Percentiles rank a stretch among this genome's conserved stretches.
phyloP scores from a whole-genome alignment of 1,140 invertebrate species.

The Anthonomus grandis region DNA sequence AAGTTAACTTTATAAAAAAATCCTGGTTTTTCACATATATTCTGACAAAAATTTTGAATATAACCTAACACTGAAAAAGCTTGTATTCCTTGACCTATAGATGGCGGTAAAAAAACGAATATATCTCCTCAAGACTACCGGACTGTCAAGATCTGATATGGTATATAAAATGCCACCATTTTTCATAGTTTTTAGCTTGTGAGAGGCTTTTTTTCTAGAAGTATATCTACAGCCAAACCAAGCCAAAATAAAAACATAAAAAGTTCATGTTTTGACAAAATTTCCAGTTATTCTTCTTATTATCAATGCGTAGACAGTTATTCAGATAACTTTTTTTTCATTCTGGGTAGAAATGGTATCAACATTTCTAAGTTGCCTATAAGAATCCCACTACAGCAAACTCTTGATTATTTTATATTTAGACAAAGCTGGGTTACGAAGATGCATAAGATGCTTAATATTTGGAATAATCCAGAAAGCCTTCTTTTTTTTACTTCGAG shows the following conservation, averaged over 20 bases:
- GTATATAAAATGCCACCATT: neutral
- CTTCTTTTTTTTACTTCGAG: neutral
- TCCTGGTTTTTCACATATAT: no score
- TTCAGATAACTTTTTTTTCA: no score
- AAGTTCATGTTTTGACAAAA: neutral
- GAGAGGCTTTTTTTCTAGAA: no score
- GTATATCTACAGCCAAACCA: no score
- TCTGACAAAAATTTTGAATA: neutral
- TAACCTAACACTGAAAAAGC: no score
- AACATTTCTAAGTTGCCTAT: constrained; percentile 1
- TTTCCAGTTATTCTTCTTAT: neutral
- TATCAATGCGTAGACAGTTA: neutral
- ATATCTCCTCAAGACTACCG: no score
- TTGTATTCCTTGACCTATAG: no score
- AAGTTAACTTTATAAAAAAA: no score
- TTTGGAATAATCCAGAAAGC: neutral
- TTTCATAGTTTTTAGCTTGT: no score
- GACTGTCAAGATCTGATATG: neutral
- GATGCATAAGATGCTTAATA: neutral
- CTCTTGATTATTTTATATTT: neutral
- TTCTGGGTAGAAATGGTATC: no score
- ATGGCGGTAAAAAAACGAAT: no score
- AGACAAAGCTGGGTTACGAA: neutral
- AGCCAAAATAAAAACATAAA: no score
- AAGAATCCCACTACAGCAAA: neutral